Base-by-base conservation (phyloP, 2,113 vertebrate species). In the Struthio camelus region DNA sequence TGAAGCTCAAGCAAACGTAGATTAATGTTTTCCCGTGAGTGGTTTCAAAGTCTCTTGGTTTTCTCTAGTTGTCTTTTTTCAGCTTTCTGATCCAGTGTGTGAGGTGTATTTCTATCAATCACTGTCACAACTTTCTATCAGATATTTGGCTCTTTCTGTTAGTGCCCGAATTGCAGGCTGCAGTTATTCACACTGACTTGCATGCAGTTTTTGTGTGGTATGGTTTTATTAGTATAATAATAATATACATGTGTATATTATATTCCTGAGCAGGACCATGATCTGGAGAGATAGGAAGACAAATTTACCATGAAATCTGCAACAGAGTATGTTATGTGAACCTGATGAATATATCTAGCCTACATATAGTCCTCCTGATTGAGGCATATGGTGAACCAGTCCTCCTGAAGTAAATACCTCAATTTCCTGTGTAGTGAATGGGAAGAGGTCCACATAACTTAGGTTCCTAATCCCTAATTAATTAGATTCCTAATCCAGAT, bases 381-480 rank as follows among this genome's bases (percentile, higher is more conserved):
- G 73, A 73, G 75, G 85, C 76, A 46, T 59, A 28, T 6, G 56
- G 81, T 82, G 78, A 94, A 64, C 85, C 79, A 66, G 82, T 91
- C 67, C 34, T 93, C 40, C 36, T 12, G 62, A 76, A 93, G 40
- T 79, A 94, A 93, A 85, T 85, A 50, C 20, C 25, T 87, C 64
- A 79, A 62, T 80, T 90, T 58, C 56, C 56, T 58, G 8, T 58
- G 56, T 32, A 28, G 62, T 93, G 85, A 90, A 77, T 18, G 87
- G 48, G 72, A 54, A 92, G 78, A 87, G 40, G 61, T 85, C 66
- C 70, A 24, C 1, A 4, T 95, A 95, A 90, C 93, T 90, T 88
- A 93, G 67, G 50, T 78, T 88, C 76, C 51, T 96, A 96, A 96
- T 96, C 95, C 87, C 79, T 94, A 93, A 93, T 96, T 96, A 96